phyloP scores from a whole-genome alignment of 2,888 invertebrate species.

The Drosophila atripex region DNA sequence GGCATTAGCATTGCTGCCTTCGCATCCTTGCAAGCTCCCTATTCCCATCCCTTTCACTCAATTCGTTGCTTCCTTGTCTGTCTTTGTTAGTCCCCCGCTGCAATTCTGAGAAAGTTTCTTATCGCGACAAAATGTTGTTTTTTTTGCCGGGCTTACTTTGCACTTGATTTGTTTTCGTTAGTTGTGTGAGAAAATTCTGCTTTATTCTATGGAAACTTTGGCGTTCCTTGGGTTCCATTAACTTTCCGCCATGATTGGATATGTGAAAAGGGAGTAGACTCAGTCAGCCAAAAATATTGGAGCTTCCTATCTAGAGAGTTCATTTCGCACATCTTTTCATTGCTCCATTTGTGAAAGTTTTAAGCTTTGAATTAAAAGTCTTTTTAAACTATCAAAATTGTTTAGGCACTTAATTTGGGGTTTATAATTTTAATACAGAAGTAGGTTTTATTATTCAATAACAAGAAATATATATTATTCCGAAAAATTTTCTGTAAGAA shows the following conservation, averaged over 20 bases:
- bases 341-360: conserved; percentile 30
- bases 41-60: neutral
- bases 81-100: conserved; percentile 14
- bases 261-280: conserved; percentile 19
- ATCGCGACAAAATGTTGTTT: conserved; percentile 55
- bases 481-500: conserved; percentile 41
- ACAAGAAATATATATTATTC: neutral
- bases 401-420: neutral
- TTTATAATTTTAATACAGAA: neutral
- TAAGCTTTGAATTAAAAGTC: conserved; percentile 6
- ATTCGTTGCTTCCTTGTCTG: neutral
- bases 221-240: conserved; percentile 28
- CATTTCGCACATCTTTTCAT: conserved; percentile 31
- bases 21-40: neutral
- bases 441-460: neutral
- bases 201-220: conserved; percentile 55
- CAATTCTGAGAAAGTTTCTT: conserved; percentile 59
- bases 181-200: conserved; percentile 36
- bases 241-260: conserved; percentile 33
- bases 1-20: conserved; percentile 61
- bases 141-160: conserved; percentile 45
- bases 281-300: conserved; percentile 8
- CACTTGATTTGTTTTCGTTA: conserved; percentile 64
- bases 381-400: neutral
- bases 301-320: conserved; percentile 25